phyloP scores from a whole-genome alignment of 1,140 invertebrate species.

The Drosophila sturtevanti region DNA sequence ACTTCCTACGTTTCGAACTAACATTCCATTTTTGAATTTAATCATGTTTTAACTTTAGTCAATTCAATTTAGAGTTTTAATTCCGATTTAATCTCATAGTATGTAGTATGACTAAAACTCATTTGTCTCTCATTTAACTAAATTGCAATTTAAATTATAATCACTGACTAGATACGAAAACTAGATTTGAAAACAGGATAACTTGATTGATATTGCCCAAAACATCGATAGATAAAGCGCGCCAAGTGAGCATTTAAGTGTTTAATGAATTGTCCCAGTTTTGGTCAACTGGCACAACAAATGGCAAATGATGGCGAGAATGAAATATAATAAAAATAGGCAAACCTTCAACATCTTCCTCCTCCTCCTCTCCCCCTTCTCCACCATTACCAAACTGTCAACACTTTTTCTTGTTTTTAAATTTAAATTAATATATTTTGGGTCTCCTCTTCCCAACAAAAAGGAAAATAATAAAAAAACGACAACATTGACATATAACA shows the following conservation, averaged over 20 bases:
- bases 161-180: no score
- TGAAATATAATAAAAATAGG: not conserved
- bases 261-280: not conserved
- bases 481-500: slow-evolving; percentile 56
- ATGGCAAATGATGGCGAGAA: not conserved
- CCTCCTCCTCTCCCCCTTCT: no score
- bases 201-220: not conserved
- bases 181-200: not conserved
- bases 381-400: no score
- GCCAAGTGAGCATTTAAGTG: not conserved
- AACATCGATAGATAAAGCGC: not conserved
- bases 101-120: not conserved
- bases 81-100: not conserved
- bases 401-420: slow-evolving; percentile 15
- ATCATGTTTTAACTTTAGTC: not conserved
- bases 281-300: not conserved
- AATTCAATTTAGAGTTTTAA: not conserved
- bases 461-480: slow-evolving; percentile 36
- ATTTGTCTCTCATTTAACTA: not conserved
- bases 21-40: no score
- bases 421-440: slow-evolving; percentile 67
- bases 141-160: not conserved
- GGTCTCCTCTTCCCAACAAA: slow-evolving; percentile 23
- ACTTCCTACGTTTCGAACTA: not conserved
- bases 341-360: slow-evolving; percentile 5